Evolutionary conservation across 2,888 invertebrate species (phyloP), one percentile per base, ranked within the genome.

Genomic region (Subacronicta megacephala): DNA sequence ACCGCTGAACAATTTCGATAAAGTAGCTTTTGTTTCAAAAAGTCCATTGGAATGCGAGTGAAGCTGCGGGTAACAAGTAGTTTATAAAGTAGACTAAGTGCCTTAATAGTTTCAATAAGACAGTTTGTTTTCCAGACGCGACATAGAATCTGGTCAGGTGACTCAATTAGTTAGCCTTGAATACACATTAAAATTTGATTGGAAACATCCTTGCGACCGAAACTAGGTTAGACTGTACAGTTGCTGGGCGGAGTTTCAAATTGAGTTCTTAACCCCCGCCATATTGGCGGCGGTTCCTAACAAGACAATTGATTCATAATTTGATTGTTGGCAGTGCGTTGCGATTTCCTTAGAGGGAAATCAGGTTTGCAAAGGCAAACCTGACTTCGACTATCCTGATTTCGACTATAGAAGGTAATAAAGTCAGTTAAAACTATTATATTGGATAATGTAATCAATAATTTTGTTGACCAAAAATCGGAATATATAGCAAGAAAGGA

Each of bases 111-210:
- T 54, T 63, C 52, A 72, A 61, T 69, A 43, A 65, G 42, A 45
- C 61, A 52, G 56, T 68, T 73, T 76, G 69, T 72, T 74, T 77
- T 61, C 59, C 62, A 75, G 72, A 62, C 70, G 58, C 57, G 58
- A 79, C 80, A 80, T 75, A 67, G 77, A 77, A 84, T 86, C 85
- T 85, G 83, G 80, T 78, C 82, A 82, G 84, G 83, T 87, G 83
- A 89, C 88, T 85, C 86, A 89, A 89, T 90, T 83, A 81, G 75
- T 69, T 60, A 70, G 77, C 81, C 87, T 87, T 85, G 84, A 71
- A 64, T 79, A 71, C 70, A 71, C 78, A 78, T 83, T 80, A 80
- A 77, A 78, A 73, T 82, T 83, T 85, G 85, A 90, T 90, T 90
- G 87, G 79, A 52, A 63, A 80, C 87, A 84, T 90, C 89, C 90